Base-by-base conservation (phyloP, 2,888 invertebrate species). In the Odontomyia ornata region DNA sequence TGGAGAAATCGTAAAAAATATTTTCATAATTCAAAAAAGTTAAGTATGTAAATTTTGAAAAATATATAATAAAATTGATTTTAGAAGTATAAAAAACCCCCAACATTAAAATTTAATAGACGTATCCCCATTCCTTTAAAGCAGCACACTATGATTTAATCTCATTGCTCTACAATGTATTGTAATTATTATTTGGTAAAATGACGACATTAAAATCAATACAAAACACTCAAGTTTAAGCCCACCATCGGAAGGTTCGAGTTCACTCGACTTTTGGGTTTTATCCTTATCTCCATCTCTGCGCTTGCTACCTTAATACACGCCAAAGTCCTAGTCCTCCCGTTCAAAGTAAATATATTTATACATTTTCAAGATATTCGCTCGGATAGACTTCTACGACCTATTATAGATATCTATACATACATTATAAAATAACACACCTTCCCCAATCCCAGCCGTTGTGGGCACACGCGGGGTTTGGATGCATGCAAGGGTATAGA, bases 201-300 rank as follows among this genome's bases (percentile, higher is more conserved):
- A 73, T 67, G 76, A 78, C 78, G 76, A 78, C 78, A 78, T 78
- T 78, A 78, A 76, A 78, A 78, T 78, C 78, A 78, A 78, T 78
- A 78, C 78, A 76, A 78, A 78, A 78, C 78, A 78, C 76, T 78
- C 78, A 78, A 73, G 57, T 23, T 36, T 43, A 57, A 73, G 36
- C 60, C 73, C 36, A 60, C 13, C 13, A 27, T 21, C 69, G 60
- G 57, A 73, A 52, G 30, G 69, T 69, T 69, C 69, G 36, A 69
- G 69, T 46, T 46, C 69, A 64, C 64, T 64, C 57, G 72, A 28
- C 57, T 75, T 62, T 75, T 77, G 73, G 78, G 78, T 73, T 69
- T 78, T 67, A 60, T 75, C 64, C 75, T 64, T 75, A 75, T 75
- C 75, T 75, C 75, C 25, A 64, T 64, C 75, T 62, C 75, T n/a